A percentile compares a stretch with the other conserved stretches of the same genome.
Evolutionary conservation across 2,113 vertebrate genomes (phyloP).

Genomic region (Barnardius zonarius): DNA sequence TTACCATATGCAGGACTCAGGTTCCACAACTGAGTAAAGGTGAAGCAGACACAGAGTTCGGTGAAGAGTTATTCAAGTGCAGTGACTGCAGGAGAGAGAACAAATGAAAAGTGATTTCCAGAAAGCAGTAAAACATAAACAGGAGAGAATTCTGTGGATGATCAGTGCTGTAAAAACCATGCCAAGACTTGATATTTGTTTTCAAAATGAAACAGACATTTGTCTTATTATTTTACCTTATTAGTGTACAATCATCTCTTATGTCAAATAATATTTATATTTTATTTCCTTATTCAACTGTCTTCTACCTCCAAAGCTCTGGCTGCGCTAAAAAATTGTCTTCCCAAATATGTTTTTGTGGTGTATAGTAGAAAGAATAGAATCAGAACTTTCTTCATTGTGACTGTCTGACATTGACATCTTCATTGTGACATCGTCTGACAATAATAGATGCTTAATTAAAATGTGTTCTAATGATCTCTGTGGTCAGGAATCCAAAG

Average conservation of each 20-base stretch:
- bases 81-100: neutral
- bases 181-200: neutral
- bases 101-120: neutral
- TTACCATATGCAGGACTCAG: neutral
- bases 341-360: neutral
- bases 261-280: neutral
- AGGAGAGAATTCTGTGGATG: neutral
- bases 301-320: neutral
- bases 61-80: neutral
- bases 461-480: neutral
- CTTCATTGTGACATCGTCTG: neutral
- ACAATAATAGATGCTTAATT: neutral
- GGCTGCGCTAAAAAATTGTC: neutral
- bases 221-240: neutral
- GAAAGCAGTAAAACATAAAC: neutral
- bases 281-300: neutral
- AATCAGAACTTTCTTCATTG: neutral
- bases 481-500: neutral
- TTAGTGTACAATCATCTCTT: neutral
- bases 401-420: neutral
- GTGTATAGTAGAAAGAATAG: neutral
- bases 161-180: neutral
- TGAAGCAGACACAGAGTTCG: neutral
- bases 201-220: neutral
- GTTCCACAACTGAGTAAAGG: neutral